These are phyloP conservation scores for Notarius lentiginosus DNA, from an alignment of 2,113 vertebrate genomes.

Conservation along the genomic window DNA sequence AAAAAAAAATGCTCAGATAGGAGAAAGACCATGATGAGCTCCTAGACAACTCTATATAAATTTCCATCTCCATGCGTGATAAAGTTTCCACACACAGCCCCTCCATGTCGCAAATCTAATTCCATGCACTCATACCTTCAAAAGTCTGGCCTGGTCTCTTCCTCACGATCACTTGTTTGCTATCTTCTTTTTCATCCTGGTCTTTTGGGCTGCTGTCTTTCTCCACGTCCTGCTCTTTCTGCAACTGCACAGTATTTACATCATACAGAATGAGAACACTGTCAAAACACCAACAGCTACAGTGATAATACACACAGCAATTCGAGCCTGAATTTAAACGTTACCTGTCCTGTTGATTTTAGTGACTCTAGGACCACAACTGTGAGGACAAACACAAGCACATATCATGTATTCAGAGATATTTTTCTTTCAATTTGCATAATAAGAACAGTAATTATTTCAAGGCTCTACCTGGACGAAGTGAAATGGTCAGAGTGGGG, in stretches of 20 bases:
- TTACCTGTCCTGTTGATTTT: conserved; percentile 61
- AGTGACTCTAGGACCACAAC: conserved; percentile 73
- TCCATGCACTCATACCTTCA: conserved; percentile 50
- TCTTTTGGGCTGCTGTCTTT: conserved; percentile 41
- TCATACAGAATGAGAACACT: not conserved
- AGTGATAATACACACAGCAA: not conserved
- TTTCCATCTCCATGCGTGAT: not conserved
- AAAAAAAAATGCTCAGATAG: not conserved
- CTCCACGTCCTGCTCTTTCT: conserved; percentile 16
- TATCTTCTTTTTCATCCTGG: conserved; percentile 50
- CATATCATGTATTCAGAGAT: not conserved
- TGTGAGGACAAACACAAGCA: conserved; percentile 40
- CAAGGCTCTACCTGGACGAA: conserved; percentile 68
- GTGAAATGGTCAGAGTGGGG: conserved; percentile 67
- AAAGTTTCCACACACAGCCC: not conserved
- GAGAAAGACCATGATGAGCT: not conserved
- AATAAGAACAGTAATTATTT: not conserved
- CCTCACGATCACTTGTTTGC: conserved; percentile 53
- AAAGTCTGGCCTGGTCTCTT: conserved; percentile 56
- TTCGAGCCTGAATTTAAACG: not conserved
- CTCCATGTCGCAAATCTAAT: not conserved
- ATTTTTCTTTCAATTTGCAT: not conserved
- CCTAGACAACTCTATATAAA: not conserved
- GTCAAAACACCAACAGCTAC: not conserved
- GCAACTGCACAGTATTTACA: not conserved